These are phyloP conservation scores for Chrysopa pallens DNA, from an alignment of 1,140 invertebrate species.

Conservation along the genomic window DNA sequence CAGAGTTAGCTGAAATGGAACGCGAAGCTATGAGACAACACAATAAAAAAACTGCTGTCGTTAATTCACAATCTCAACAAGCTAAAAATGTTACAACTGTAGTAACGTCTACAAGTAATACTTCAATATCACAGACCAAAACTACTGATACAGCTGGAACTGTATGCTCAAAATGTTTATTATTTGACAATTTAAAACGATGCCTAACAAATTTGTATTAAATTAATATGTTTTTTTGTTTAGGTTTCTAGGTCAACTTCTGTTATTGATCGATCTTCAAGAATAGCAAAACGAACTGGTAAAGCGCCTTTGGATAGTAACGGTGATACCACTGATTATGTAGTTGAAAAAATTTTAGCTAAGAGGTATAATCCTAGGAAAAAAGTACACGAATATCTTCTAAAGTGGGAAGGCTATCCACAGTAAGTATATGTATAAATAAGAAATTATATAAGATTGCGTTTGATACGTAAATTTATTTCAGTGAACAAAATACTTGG, in stretches of 20 bases:
- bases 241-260: conserved; percentile 22
- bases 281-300: conserved; percentile 22
- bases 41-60: not conserved
- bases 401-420: conserved; percentile 64
- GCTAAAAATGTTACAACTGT: not conserved
- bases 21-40: conserved; percentile 1
- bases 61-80: not conserved
- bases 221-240: not conserved
- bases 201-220: not conserved
- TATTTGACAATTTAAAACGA: too few species aligned
- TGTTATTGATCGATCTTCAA: conserved; percentile 22
- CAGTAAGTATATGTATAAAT: conserved; percentile 45
- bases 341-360: conserved; percentile 60
- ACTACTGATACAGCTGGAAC: not conserved
- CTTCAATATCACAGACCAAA: not conserved
- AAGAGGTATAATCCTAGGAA: conserved; percentile 61
- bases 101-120: not conserved
- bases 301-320: conserved; percentile 1
- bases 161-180: not conserved
- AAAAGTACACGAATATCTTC: conserved; percentile 56
- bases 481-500: conserved; percentile 59
- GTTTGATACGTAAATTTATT: too few species aligned
- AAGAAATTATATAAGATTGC: too few species aligned
- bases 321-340: conserved; percentile 29
- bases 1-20: conserved; percentile 1